A percentile compares a stretch with the other conserved stretches of the same genome.
Evolutionary conservation across 2,888 invertebrate genomes (phyloP).

Genomic region (Achlya flavicornis): DNA sequence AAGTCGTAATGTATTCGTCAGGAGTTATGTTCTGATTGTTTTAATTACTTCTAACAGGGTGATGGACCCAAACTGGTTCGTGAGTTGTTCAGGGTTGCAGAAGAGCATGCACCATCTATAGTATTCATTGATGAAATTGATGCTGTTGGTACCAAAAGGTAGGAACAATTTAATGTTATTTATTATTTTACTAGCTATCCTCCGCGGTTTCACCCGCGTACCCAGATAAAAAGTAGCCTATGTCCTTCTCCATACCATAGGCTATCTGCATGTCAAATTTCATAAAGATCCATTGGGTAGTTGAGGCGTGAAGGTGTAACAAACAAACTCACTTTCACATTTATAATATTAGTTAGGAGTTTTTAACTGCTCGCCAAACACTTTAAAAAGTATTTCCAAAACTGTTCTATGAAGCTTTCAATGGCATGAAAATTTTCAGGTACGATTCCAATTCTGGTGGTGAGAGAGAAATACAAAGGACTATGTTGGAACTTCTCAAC

Average conservation of each 20-base stretch:
- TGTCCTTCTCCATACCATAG: too few relatives aligned
- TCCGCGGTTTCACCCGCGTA: too few relatives aligned
- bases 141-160: conserved; percentile 98
- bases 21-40: not conserved
- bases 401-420: not conserved
- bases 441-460: conserved; percentile 99
- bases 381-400: too few relatives aligned
- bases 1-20: too few relatives aligned
- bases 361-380: too few relatives aligned
- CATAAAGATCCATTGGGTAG: too few relatives aligned
- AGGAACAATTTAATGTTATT: conserved; percentile 13
- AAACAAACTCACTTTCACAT: too few relatives aligned
- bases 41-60: conserved; percentile 82
- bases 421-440: conserved; percentile 43
- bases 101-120: conserved; percentile 99
- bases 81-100: conserved; percentile 99
- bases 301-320: too few relatives aligned
- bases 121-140: conserved; percentile 99
- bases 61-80: conserved; percentile 99
- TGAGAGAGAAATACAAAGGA: conserved; percentile 99
- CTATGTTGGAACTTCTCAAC: conserved; percentile 99
- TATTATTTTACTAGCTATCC: too few relatives aligned
- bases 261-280: too few relatives aligned
- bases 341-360: too few relatives aligned
- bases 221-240: too few relatives aligned